Conservation (phyloP, 2,888 invertebrate species). For the Drosophila mimica region DNA sequence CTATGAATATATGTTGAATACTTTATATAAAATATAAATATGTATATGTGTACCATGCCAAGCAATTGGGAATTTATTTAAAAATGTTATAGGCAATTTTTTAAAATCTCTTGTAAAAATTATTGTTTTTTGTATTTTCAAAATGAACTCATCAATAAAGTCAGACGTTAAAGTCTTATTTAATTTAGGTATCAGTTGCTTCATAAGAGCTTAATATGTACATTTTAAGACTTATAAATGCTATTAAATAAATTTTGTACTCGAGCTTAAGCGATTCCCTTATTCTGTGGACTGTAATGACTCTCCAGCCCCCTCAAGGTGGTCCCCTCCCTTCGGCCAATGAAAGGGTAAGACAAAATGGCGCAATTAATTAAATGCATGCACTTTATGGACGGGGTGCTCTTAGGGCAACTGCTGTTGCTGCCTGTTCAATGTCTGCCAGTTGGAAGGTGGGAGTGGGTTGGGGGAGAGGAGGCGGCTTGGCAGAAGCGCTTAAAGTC, state of each 20-base stretch:
- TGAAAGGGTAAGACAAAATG: conserved; percentile 64
- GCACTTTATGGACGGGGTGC: conserved; percentile 62
- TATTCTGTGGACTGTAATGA: conserved; percentile 1
- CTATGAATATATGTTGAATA: neutral
- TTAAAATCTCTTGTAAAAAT: too few relatives aligned
- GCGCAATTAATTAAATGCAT: conserved; percentile 73
- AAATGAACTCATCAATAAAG: neutral
- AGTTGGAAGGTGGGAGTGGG: neutral
- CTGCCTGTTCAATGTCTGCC: conserved; percentile 6
- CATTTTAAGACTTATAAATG: conserved; percentile 2
- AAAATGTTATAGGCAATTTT: neutral
- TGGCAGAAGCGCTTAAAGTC: conserved; percentile 60
- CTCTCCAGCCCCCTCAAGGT: neutral
- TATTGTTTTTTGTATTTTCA: too few relatives aligned
- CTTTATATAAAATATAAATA: neutral
- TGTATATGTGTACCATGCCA: too few relatives aligned
- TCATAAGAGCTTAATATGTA: neutral
- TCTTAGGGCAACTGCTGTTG: conserved; percentile 1
- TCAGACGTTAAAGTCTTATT: neutral
- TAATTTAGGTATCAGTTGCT: neutral
- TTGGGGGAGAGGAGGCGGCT: neutral
- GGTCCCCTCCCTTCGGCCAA: conserved; percentile 10
- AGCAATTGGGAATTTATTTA: too few relatives aligned
- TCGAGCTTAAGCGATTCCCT: conserved; percentile 14
- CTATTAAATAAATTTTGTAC: conserved; percentile 22